Percentiles rank a stretch among this genome's conserved stretches.
Conservation (phyloP, 2,888 invertebrate genomes). For the Venustoraphidia nigricollis region DNA sequence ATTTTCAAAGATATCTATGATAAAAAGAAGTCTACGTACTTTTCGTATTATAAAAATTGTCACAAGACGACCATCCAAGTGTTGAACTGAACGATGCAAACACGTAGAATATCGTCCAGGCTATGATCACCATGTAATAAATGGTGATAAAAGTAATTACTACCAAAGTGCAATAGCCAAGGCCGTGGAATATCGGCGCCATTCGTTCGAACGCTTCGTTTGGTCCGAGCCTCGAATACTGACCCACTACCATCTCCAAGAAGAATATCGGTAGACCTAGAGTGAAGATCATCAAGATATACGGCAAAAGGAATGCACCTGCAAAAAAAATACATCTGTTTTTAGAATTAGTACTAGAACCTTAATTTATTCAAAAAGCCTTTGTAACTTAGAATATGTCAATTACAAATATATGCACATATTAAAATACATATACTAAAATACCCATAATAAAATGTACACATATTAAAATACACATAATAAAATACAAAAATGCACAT, state of each 20-base stretch:
- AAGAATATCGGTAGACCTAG: conserved; percentile 70
- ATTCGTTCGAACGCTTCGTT: conserved; percentile 42
- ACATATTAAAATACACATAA: no score
- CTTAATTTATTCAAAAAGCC: no score
- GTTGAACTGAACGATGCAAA: conserved; percentile 47
- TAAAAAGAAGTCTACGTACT: conserved; percentile 30
- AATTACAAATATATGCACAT: no score
- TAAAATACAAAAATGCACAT: no score
- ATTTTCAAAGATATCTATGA: not conserved
- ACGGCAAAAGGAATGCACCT: conserved; percentile 65
- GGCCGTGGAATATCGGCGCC: conserved; percentile 43
- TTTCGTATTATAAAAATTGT: conserved; percentile 40
- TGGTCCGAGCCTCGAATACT: conserved; percentile 63
- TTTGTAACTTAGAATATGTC: no score
- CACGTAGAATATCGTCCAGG: conserved; percentile 63
- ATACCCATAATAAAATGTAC: no score
- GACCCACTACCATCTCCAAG: conserved; percentile 63
- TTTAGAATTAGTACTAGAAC: no score
- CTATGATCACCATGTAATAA: conserved; percentile 68
- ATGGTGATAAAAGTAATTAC: conserved; percentile 56
- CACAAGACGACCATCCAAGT: conserved; percentile 54
- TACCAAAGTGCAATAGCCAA: conserved; percentile 51
- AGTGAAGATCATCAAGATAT: conserved; percentile 54
- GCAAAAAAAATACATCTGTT: conserved; percentile 19
- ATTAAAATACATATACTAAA: no score